phyloP scores from a whole-genome alignment of 2,797 vertebrate genomes.

The Muraenolepis orangiensis region DNA sequence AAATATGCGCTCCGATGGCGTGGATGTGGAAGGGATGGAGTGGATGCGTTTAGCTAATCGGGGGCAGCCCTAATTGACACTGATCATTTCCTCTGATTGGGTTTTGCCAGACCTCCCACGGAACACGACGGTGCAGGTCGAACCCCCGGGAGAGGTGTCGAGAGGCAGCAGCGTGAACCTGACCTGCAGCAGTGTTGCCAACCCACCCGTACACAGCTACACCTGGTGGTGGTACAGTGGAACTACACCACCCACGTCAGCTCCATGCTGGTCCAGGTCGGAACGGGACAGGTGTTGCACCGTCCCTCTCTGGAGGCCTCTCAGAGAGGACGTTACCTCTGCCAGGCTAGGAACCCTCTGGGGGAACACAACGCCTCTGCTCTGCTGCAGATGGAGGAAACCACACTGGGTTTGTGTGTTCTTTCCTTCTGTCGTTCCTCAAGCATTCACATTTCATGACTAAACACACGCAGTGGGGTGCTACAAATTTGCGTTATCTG shows the following conservation, averaged over 20 bases:
- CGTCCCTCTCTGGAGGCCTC: slow-evolving; percentile 28
- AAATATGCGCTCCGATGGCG: too few species aligned
- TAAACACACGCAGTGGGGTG: too few species aligned
- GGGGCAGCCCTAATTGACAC: too few species aligned
- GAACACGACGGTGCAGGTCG: slow-evolving; percentile 42
- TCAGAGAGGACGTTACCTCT: slow-evolving; percentile 49
- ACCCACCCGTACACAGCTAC: slow-evolving; percentile 51
- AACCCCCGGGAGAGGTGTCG: neutral
- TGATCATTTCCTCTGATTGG: too few species aligned
- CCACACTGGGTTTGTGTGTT: slow-evolving; percentile 1
- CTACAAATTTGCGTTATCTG: too few species aligned
- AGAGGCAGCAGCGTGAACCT: slow-evolving; percentile 36
- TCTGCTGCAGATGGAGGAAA: slow-evolving; percentile 21
- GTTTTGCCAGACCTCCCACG: slow-evolving; percentile 38
- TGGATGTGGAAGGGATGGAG: too few species aligned
- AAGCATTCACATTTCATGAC: too few species aligned
- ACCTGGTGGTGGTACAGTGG: slow-evolving; percentile 45
- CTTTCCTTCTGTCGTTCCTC: neutral
- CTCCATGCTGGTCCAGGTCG: slow-evolving; percentile 30
- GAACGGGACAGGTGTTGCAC: slow-evolving; percentile 42
- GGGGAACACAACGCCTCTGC: slow-evolving; percentile 42
- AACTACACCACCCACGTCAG: neutral
- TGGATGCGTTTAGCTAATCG: too few species aligned
- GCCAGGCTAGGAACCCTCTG: slow-evolving; percentile 36
- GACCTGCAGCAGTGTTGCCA: slow-evolving; percentile 52